Percentiles rank a stretch among this genome's conserved stretches.
Conservation (phyloP, 2,888 invertebrate species). For the Autographa pulchrina region DNA sequence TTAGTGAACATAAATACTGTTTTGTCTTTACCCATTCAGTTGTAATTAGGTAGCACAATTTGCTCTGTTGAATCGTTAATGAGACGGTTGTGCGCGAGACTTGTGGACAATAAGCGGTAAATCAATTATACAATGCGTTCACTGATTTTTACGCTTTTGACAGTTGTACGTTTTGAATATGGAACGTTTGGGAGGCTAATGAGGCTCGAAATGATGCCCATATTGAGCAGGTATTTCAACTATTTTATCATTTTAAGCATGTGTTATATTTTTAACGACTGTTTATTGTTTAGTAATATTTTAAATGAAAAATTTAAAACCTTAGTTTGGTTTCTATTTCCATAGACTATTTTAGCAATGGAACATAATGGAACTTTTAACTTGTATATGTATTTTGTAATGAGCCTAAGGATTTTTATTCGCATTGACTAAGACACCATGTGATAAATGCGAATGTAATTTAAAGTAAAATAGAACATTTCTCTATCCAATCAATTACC, state of each 20-base stretch:
- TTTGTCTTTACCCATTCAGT: constrained; percentile 85
- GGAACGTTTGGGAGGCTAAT: constrained; percentile 58
- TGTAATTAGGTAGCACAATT: constrained; percentile 89
- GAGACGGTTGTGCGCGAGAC: constrained; percentile 76
- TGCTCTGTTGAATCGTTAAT: constrained; percentile 86
- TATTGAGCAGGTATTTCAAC: constrained; percentile 53
- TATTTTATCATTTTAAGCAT: constrained; percentile 47
- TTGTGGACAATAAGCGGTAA: constrained; percentile 81
- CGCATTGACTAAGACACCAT: not conserved
- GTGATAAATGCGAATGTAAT: no score
- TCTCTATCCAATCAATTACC: not conserved
- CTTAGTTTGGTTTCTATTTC: not conserved
- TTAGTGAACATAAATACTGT: constrained; percentile 87
- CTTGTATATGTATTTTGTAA: not conserved
- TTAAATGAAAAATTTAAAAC: not conserved
- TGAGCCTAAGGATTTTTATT: not conserved
- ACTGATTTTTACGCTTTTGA: constrained; percentile 71
- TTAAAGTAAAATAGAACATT: no score
- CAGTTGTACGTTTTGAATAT: constrained; percentile 67
- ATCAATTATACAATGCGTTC: constrained; percentile 81
- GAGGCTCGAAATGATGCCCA: constrained; percentile 45
- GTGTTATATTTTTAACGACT: constrained; percentile 30
- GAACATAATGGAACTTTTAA: not conserved
- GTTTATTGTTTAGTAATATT: constrained; percentile 45
- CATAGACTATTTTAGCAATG: not conserved